phyloP scores from a whole-genome alignment of 2,113 vertebrate species.

The Otis tarda region DNA sequence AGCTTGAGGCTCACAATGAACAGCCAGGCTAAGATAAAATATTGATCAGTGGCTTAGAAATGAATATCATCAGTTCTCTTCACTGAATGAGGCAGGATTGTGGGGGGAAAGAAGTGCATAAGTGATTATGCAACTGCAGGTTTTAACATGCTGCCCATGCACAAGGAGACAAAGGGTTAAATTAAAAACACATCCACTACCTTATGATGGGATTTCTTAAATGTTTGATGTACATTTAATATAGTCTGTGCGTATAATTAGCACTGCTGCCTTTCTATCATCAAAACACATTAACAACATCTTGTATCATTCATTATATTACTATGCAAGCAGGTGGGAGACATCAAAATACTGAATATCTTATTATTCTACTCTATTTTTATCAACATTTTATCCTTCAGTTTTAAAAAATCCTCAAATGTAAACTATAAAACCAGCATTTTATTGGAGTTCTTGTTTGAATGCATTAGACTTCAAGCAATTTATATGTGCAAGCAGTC shows the following conservation, averaged over 20 bases:
- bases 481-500: neutral
- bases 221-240: neutral
- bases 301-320: neutral
- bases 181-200: neutral
- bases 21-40: neutral
- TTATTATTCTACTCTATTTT: neutral
- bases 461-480: neutral
- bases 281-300: neutral
- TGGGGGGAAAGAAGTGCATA: neutral
- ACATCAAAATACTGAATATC: neutral
- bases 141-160: neutral
- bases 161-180: neutral
- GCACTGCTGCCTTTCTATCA: neutral
- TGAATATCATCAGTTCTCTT: neutral
- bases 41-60: neutral
- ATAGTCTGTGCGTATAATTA: neutral
- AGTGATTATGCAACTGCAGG: neutral
- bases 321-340: neutral
- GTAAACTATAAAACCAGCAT: neutral
- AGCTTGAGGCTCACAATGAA: neutral
- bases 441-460: neutral
- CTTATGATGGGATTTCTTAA: neutral
- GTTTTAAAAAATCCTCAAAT: neutral
- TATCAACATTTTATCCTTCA: neutral
- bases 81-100: neutral